Evolutionary conservation across 2,888 invertebrate genomes (phyloP).

Genomic region (Perithous albicinctus): DNA sequence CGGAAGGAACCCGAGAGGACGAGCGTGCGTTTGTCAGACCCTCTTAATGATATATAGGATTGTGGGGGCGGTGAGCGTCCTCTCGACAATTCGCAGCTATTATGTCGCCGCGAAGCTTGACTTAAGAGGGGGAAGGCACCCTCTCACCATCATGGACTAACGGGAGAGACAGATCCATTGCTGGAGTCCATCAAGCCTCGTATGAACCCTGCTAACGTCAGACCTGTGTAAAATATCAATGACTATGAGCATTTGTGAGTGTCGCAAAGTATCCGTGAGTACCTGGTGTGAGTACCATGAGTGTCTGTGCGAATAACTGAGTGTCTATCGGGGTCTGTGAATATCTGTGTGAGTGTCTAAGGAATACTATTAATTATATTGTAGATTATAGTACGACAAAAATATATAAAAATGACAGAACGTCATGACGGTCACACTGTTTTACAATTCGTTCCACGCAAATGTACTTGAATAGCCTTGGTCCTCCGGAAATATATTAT

Average conservation of each 20-base stretch:
- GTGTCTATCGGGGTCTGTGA: no score
- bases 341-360: no score
- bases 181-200: background rate
- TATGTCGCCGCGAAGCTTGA: slow-evolving; percentile 58
- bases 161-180: slow-evolving; percentile 68
- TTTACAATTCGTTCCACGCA: no score
- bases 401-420: background rate
- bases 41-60: slow-evolving; percentile 67
- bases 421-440: no score
- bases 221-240: no score
- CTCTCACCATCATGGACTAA: slow-evolving; percentile 72
- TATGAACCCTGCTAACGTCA: background rate
- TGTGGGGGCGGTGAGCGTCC: slow-evolving; percentile 45
- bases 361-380: no score
- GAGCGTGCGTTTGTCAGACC: slow-evolving; percentile 68
- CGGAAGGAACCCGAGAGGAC: slow-evolving; percentile 61
- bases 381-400: background rate
- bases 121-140: slow-evolving; percentile 17
- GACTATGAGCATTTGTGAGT: no score
- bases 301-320: no score
- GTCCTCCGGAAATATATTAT: background rate
- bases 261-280: no score
- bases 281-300: no score
- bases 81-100: slow-evolving; percentile 60
- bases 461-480: background rate